A percentile compares a stretch with the other conserved stretches of the same genome.
Conservation (phyloP, 2,888 invertebrate genomes). For the Gymnocheta viridis region DNA sequence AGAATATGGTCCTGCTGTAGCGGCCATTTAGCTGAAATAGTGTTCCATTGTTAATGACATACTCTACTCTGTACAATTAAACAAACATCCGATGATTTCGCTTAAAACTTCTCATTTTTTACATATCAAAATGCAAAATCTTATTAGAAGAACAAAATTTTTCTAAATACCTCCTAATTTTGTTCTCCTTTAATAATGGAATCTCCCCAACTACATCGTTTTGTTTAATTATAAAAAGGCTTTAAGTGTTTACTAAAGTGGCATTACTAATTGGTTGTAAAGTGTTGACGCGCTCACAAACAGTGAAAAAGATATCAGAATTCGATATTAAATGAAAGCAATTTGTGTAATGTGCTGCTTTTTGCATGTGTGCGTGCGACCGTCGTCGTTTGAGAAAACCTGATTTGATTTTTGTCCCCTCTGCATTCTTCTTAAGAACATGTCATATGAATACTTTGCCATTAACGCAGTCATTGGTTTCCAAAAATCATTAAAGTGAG, state of each 20-base stretch:
- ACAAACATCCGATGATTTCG: too few relatives aligned
- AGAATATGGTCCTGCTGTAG: too few relatives aligned
- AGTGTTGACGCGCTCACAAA: conserved; percentile 67
- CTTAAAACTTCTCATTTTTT: too few relatives aligned
- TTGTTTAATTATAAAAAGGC: conserved; percentile 44
- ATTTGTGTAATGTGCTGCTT: conserved; percentile 10
- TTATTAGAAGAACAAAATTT: too few relatives aligned
- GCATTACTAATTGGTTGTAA: conserved; percentile 70
- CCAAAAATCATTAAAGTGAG: conserved; percentile 34
- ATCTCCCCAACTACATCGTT: not conserved
- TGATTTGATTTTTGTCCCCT: conserved; percentile 3
- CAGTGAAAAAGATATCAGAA: conserved; percentile 56
- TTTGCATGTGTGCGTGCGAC: not conserved
- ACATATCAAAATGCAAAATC: too few relatives aligned
- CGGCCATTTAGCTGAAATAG: too few relatives aligned
- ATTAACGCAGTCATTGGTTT: not conserved
- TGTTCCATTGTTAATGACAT: too few relatives aligned
- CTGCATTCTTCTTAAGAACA: conserved; percentile 1
- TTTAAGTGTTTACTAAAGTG: conserved; percentile 70
- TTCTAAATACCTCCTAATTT: too few relatives aligned
- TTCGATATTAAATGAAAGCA: conserved; percentile 51
- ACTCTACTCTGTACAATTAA: too few relatives aligned
- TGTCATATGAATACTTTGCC: conserved; percentile 15
- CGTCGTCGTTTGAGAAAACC: conserved; percentile 22
- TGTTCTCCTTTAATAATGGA: too few relatives aligned